Conservation (phyloP, 1,140 invertebrate species). For the Papilio polytes region DNA sequence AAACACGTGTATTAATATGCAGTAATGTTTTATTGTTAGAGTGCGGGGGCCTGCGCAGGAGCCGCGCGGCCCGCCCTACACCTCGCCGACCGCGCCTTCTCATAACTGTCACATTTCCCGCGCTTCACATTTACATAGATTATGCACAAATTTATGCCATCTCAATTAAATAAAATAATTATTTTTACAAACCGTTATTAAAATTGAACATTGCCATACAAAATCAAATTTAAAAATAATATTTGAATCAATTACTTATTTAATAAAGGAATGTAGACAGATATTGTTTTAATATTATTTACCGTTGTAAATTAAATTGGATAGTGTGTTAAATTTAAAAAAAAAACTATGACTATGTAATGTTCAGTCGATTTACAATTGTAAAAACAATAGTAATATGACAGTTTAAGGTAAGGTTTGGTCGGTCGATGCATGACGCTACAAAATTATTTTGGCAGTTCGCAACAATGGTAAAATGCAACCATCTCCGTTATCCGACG, state of each 20-base stretch:
- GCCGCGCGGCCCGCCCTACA: constrained; percentile 55
- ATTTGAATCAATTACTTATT: neutral
- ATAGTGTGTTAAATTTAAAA: no score
- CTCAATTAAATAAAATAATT: neutral
- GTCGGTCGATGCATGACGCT: constrained; percentile 54
- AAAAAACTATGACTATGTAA: no score
- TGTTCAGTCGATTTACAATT: no score
- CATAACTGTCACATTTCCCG: constrained; percentile 49
- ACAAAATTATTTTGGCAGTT: constrained; percentile 82
- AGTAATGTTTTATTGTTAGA: constrained; percentile 77
- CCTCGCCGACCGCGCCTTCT: constrained; percentile 56
- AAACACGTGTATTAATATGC: constrained; percentile 64
- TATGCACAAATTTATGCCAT: neutral
- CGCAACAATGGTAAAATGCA: constrained; percentile 82
- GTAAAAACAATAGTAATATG: neutral
- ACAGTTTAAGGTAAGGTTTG: constrained; percentile 15
- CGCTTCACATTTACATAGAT: constrained; percentile 37
- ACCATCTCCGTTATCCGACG: constrained; percentile 69
- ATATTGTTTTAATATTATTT: neutral
- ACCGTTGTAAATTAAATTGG: neutral
- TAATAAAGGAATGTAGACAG: neutral
- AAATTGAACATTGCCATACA: neutral
- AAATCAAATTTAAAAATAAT: neutral
- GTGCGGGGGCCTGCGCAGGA: constrained; percentile 55
- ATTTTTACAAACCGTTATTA: neutral